Evolutionary conservation across 2,797 vertebrate species (phyloP).

Genomic region (Premnoplex brunnescens): DNA sequence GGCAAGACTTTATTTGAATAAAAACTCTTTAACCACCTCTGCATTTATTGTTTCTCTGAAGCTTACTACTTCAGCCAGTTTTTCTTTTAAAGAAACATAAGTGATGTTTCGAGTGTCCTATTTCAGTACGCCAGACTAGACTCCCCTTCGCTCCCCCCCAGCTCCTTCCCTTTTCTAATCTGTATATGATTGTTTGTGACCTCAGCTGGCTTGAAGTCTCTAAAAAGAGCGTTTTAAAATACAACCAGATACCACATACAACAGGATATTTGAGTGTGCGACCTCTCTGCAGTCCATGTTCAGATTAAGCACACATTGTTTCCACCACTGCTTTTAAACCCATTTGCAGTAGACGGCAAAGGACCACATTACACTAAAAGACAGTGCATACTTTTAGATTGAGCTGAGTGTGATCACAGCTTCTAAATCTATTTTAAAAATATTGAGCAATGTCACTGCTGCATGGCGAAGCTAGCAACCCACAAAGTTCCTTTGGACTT

Average conservation of each 20-base stretch:
- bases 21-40: conserved; percentile 48
- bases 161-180: conserved; percentile 21
- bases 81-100: conserved; percentile 48
- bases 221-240: conserved; percentile 55
- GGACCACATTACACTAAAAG: not conserved
- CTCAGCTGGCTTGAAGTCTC: conserved; percentile 39
- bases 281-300: not conserved
- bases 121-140: conserved; percentile 30
- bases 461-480: not conserved
- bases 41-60: conserved; percentile 41
- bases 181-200: conserved; percentile 50
- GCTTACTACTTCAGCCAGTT: not conserved
- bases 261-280: conserved; percentile 44
- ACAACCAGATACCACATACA: conserved; percentile 42
- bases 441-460: conserved; percentile 13
- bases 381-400: not conserved
- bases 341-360: not conserved
- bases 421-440: conserved; percentile 47
- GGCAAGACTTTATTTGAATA: conserved; percentile 68
- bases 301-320: conserved; percentile 39
- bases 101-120: conserved; percentile 33
- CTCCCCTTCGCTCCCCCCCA: not conserved
- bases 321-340: conserved; percentile 20
- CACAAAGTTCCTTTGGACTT: conserved; percentile 47
- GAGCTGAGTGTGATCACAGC: not conserved